Evolutionary conservation across 2,888 invertebrate genomes (phyloP).

Genomic region (Oligia latruncula): DNA sequence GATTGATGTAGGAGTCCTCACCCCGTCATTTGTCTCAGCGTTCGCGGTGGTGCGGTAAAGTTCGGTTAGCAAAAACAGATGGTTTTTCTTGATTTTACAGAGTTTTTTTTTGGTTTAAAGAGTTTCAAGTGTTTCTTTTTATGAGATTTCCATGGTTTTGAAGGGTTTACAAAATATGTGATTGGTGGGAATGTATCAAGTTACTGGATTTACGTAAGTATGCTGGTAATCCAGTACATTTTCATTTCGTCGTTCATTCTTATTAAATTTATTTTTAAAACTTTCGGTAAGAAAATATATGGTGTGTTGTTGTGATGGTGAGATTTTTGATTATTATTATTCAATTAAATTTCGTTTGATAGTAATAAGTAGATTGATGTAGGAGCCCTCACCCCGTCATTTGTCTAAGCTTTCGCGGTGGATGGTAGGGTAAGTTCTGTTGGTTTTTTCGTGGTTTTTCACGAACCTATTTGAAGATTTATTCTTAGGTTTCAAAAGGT

Average conservation of each 20-base stretch:
- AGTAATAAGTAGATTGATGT: constrained; percentile 87
- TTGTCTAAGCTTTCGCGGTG: constrained; percentile 74
- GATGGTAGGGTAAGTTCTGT: not conserved
- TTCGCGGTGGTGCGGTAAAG: constrained; percentile 58
- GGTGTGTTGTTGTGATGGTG: not conserved
- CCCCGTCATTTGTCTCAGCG: constrained; percentile 84
- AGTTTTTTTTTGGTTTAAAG: not conserved
- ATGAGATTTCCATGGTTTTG: not conserved
- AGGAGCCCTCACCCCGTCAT: constrained; percentile 78
- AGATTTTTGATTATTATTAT: not conserved
- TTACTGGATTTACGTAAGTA: not conserved
- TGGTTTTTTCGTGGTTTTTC: not conserved
- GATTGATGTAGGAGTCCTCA: constrained; percentile 82
- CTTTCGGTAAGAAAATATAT: not conserved
- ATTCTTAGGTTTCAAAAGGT: not conserved
- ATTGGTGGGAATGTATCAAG: not conserved
- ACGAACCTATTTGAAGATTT: not conserved
- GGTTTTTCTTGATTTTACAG: constrained; percentile 43
- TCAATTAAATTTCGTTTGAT: not conserved
- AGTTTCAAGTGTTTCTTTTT: not conserved
- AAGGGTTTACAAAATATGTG: not conserved
- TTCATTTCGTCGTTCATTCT: too few relatives aligned
- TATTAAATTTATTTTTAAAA: too few relatives aligned
- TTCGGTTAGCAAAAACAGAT: constrained; percentile 62
- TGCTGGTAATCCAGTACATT: not conserved